Conservation (phyloP, 2,888 invertebrate species). For the Pecten maximus region DNA sequence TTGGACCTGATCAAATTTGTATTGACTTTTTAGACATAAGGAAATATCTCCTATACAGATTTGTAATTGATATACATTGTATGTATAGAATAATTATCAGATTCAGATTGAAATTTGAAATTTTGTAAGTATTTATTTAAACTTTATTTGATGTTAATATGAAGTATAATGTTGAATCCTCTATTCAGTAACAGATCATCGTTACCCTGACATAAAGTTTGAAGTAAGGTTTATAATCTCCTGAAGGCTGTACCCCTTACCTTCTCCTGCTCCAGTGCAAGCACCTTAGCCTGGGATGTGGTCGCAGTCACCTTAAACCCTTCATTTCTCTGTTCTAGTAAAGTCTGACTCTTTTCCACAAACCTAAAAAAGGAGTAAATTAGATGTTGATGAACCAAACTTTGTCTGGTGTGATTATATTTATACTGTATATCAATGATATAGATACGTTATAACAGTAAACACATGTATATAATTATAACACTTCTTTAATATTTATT, state of each 20-base stretch:
- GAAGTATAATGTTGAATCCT: no score
- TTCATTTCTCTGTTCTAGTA: constrained; percentile 81
- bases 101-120: background rate
- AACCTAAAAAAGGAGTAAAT: constrained; percentile 65
- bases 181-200: background rate
- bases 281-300: constrained; percentile 77
- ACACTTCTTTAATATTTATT: no score
- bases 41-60: background rate
- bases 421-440: no score
- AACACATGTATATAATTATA: no score
- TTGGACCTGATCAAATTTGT: constrained; percentile 64
- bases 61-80: background rate
- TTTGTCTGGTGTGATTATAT: no score
- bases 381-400: background rate
- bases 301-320: constrained; percentile 76
- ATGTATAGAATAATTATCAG: no score
- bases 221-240: background rate
- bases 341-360: constrained; percentile 80
- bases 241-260: constrained; percentile 57
- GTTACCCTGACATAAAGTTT: background rate
- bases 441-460: no score
- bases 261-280: constrained; percentile 81
- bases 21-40: background rate
- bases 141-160: no score
- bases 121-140: background rate